Evolutionary conservation across 1,140 invertebrate species (phyloP), one percentile per base, ranked within the genome.

Genomic region (Drosophila athabasca): DNA sequence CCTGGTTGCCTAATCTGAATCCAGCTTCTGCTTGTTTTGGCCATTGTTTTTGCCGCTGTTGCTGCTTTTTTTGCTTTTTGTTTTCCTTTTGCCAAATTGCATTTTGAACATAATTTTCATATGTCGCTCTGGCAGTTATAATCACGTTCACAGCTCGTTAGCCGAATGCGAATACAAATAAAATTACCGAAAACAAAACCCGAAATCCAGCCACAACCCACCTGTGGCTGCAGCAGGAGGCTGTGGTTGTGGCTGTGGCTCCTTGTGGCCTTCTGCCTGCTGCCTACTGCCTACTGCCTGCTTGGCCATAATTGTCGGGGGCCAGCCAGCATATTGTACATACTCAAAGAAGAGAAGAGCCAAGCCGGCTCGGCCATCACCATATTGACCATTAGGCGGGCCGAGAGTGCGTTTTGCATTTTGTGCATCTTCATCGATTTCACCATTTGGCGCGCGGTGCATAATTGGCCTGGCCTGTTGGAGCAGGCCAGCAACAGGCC

Each of bases 401-500:
- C 71, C 54, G 73, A 75, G 82, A 82, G 81, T 87, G 82, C 78
- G 82, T 87, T 75, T 87, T 87, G 82, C 83, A 87, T 87, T 87
- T 75, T 87, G 83, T 87, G 82, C 82, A 87, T 87, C 82, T 87
- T 87, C 82, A 87, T 87, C 82, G 82, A 87, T 87, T 87, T 87
- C 82, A 87, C 82, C 83, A 87, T 81, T 87, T 88, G 78, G 74
- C 78, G 82, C 83, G 82, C 78, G 69, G 78, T 61, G 66, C 82
- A 87, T 87, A 87, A 87, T 87, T 87, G 82, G 82, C 75, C 83
- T 60, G 62, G 65, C 74, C 74, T 19, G 17, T 19, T 19, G 17
- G 17, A 19, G 17, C 17, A 19, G 17, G 17, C 17, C 17, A 19
- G 17, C 17, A 19, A 19, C 17, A 19, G 17, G 17, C 75, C 83